Evolutionary conservation across 2,888 invertebrate species (phyloP).

Genomic region (Andrena hattorfiana): DNA sequence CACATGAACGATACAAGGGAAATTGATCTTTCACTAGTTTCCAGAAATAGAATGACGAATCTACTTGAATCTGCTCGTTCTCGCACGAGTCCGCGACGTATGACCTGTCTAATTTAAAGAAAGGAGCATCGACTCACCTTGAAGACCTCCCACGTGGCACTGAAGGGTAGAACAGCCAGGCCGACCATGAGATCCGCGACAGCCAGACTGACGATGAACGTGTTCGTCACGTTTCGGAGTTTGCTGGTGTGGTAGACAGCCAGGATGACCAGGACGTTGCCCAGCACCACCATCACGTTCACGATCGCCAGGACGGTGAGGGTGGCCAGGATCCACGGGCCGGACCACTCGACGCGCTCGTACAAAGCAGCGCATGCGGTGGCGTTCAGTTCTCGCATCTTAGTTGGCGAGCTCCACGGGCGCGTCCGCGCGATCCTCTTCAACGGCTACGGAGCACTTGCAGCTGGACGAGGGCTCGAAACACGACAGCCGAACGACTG

Average conservation of each 20-base stretch:
- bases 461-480: slow-evolving; percentile 15
- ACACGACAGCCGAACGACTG: neutral
- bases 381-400: slow-evolving; percentile 92
- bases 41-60: no score
- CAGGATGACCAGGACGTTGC: slow-evolving; percentile 96
- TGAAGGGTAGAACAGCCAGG: slow-evolving; percentile 97
- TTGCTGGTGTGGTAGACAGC: slow-evolving; percentile 96
- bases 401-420: slow-evolving; percentile 72
- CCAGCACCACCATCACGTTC: slow-evolving; percentile 95
- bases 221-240: slow-evolving; percentile 97
- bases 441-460: slow-evolving; percentile 39
- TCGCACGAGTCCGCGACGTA: no score
- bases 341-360: slow-evolving; percentile 93
- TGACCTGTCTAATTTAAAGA: neutral
- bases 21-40: no score
- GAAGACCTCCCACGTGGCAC: slow-evolving; percentile 97
- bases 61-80: no score
- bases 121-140: slow-evolving; percentile 87
- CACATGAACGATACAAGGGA: no score
- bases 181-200: slow-evolving; percentile 98
- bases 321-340: slow-evolving; percentile 91
- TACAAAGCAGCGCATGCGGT: slow-evolving; percentile 93
- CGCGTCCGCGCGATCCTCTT: slow-evolving; percentile 54
- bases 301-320: slow-evolving; percentile 93
- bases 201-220: slow-evolving; percentile 98